Evolutionary conservation across 2,888 invertebrate species (phyloP).

Genomic region (Ectemnius cavifrons): DNA sequence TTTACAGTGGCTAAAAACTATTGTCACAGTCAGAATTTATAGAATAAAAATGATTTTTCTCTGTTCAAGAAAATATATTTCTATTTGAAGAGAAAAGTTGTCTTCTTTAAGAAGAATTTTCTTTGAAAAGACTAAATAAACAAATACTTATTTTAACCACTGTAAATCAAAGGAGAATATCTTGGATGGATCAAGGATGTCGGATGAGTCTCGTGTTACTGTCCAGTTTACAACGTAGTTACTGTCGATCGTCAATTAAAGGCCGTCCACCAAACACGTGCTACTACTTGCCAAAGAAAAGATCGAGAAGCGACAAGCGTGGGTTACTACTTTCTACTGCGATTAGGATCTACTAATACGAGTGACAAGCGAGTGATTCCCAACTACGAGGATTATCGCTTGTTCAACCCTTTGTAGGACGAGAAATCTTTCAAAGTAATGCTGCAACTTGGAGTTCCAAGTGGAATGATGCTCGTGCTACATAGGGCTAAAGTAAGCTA

Average conservation of each 20-base stretch:
- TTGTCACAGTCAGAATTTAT: too few relatives aligned
- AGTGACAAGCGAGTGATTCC: constrained; percentile 44
- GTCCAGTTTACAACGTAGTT: constrained; percentile 69
- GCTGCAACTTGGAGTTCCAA: too few relatives aligned
- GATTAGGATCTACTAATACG: constrained; percentile 29
- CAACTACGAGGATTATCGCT: constrained; percentile 1
- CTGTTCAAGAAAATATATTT: too few relatives aligned
- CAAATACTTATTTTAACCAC: too few relatives aligned
- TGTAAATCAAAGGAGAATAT: too few relatives aligned
- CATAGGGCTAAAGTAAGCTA: constrained; percentile 25
- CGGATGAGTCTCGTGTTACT: constrained; percentile 49
- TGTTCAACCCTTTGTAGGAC: constrained; percentile 12
- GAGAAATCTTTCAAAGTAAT: too few relatives aligned
- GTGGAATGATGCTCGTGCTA: not conserved
- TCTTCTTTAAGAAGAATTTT: too few relatives aligned
- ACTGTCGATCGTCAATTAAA: constrained; percentile 60
- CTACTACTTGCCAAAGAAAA: constrained; percentile 47
- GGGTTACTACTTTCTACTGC: constrained; percentile 24
- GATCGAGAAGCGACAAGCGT: constrained; percentile 48
- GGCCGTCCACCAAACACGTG: constrained; percentile 62
- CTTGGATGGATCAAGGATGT: too few relatives aligned
- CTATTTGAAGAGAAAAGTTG: too few relatives aligned
- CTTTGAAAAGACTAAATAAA: too few relatives aligned
- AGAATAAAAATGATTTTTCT: too few relatives aligned
- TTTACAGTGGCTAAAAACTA: too few relatives aligned